Evolutionary conservation across 2,888 invertebrate species (phyloP).

Genomic region (Frankliniella intonsa): DNA sequence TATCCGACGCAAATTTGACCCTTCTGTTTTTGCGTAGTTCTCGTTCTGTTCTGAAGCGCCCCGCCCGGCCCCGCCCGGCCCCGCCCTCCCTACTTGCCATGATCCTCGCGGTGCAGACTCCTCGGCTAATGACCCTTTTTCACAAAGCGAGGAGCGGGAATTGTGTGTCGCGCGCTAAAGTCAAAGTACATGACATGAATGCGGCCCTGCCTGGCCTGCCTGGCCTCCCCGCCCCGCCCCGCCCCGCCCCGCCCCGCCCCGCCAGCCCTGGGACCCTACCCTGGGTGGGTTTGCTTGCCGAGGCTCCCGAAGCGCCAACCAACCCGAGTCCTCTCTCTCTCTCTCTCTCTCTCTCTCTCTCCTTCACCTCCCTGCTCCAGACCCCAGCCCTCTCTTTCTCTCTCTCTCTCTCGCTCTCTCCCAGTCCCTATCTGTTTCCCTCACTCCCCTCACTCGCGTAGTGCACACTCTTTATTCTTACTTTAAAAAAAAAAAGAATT

Average conservation of each 20-base stretch:
- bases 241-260: not conserved
- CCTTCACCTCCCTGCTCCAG: not conserved
- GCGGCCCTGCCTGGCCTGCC: not conserved
- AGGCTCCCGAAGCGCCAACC: too few relatives aligned
- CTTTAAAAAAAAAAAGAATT: not conserved
- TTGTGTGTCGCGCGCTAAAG: conserved; percentile 15
- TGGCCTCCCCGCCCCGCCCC: not conserved
- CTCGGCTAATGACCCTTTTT: conserved; percentile 24
- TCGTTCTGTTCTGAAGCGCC: too few relatives aligned
- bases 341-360: not conserved
- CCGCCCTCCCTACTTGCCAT: not conserved
- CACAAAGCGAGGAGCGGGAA: conserved; percentile 1
- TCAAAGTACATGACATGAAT: conserved; percentile 25
- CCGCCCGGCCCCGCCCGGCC: too few relatives aligned
- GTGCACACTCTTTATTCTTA: not conserved
- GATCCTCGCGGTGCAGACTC: not conserved
- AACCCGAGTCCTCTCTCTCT: not conserved
- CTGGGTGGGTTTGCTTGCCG: too few relatives aligned
- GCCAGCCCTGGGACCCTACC: not conserved
- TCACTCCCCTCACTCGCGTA: not conserved
- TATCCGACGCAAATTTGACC: too few relatives aligned
- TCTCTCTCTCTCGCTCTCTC: not conserved
- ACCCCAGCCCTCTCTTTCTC: not conserved
- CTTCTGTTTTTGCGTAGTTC: too few relatives aligned
- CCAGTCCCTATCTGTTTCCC: not conserved